These are phyloP conservation scores for Anolis carolinensis DNA, from an alignment of 2,113 vertebrate species.

Conservation along the genomic window DNA sequence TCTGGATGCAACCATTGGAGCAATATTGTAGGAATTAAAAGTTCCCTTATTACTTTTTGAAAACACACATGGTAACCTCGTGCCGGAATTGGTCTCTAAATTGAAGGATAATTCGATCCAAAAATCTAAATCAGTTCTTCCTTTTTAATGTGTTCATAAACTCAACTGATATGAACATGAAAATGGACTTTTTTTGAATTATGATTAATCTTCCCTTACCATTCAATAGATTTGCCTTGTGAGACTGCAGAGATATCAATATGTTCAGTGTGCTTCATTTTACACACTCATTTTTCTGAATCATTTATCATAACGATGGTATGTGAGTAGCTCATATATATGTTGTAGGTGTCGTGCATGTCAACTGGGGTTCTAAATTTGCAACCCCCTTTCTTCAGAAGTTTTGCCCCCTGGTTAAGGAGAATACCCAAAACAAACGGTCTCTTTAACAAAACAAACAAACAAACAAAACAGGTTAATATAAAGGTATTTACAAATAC, in stretches of 20 bases:
- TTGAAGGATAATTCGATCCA: neutral
- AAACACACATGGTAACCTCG: no score
- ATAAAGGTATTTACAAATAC: no score
- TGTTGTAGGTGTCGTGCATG: no score
- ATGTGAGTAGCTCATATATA: neutral
- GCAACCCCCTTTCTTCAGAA: no score
- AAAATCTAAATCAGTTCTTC: neutral
- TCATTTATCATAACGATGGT: neutral
- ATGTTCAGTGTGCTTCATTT: neutral
- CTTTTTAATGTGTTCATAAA: neutral
- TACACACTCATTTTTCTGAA: slow-evolving; percentile 11
- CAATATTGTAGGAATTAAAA: no score
- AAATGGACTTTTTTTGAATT: slow-evolving; percentile 13
- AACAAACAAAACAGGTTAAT: no score
- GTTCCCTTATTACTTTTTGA: neutral
- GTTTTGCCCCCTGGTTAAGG: no score
- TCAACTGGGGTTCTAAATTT: no score
- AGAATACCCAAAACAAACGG: no score
- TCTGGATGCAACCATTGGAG: neutral
- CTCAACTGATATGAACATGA: neutral
- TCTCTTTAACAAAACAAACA: no score
- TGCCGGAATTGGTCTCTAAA: neutral
- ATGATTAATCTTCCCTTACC: neutral
- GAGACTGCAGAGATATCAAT: slow-evolving; percentile 8
- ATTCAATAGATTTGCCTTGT: neutral